Evolutionary conservation across 2,888 invertebrate genomes (phyloP).

Genomic region (Sminthurides aquaticus): DNA sequence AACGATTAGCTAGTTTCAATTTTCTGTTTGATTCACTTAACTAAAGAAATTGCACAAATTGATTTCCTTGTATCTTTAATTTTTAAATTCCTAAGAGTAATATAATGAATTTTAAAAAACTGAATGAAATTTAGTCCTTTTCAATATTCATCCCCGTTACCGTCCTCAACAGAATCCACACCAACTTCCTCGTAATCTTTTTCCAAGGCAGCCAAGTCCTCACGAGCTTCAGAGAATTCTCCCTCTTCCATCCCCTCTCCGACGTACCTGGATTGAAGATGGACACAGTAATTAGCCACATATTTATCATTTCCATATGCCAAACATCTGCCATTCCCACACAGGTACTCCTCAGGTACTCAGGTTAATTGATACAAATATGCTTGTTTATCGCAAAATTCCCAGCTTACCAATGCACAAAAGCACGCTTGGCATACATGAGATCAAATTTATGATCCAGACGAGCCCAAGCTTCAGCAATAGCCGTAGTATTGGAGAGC

Average conservation of each 20-base stretch:
- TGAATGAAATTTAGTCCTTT: too few relatives aligned
- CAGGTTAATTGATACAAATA: too few relatives aligned
- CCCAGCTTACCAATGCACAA: slow-evolving; percentile 22
- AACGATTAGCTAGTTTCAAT: too few relatives aligned
- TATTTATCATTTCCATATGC: background rate
- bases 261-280: slow-evolving; percentile 15
- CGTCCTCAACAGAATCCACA: slow-evolving; percentile 57
- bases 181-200: slow-evolving; percentile 69
- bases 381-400: too few relatives aligned
- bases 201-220: slow-evolving; percentile 66
- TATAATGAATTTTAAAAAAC: too few relatives aligned
- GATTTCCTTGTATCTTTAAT: background rate
- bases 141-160: slow-evolving; percentile 22
- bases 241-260: slow-evolving; percentile 73
- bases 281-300: background rate
- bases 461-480: slow-evolving; percentile 94
- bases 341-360: too few relatives aligned
- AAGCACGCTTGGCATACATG: slow-evolving; percentile 58
- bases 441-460: slow-evolving; percentile 93
- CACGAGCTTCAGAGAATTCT: slow-evolving; percentile 72
- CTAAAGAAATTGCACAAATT: background rate
- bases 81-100: background rate
- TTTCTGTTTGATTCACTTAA: too few relatives aligned
- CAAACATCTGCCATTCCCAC: background rate
- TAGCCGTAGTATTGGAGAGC: slow-evolving; percentile 86